phyloP scores from a whole-genome alignment of 1,140 invertebrate species.

The Mamestra configurata region DNA sequence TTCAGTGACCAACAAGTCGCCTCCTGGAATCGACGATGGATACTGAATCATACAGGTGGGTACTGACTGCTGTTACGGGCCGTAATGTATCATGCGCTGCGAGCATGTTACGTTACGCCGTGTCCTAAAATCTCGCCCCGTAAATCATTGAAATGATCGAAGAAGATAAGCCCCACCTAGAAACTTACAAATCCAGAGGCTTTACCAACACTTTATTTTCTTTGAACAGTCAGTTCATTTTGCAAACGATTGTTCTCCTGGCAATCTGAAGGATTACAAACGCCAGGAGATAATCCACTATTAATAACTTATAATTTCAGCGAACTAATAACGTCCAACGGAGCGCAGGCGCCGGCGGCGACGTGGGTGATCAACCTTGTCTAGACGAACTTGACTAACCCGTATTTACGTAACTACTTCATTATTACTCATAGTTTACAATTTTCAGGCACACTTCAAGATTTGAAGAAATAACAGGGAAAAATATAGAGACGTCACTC shows the following conservation, averaged over 20 bases:
- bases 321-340: constrained; percentile 28
- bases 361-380: constrained; percentile 52
- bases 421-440: constrained; percentile 40
- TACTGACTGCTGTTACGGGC: too few species aligned
- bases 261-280: not conserved
- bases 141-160: too few species aligned
- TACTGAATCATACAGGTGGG: too few species aligned
- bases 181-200: too few species aligned
- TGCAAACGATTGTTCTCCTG: not conserved
- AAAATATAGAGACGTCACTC: not conserved
- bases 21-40: too few species aligned
- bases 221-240: too few species aligned
- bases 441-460: constrained; percentile 14
- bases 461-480: not conserved
- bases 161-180: too few species aligned
- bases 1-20: too few species aligned
- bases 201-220: not conserved
- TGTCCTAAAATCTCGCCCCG: too few species aligned
- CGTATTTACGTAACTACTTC: constrained; percentile 45
- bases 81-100: too few species aligned
- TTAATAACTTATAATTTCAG: constrained; percentile 42
- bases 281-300: constrained; percentile 21
- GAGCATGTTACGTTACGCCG: too few species aligned
- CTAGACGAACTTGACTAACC: constrained; percentile 48
- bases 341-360: constrained; percentile 59